Percentiles rank a stretch among this genome's conserved stretches.
Evolutionary conservation across 1,140 invertebrate species (phyloP).

Genomic region (Eupeodes corollae): DNA sequence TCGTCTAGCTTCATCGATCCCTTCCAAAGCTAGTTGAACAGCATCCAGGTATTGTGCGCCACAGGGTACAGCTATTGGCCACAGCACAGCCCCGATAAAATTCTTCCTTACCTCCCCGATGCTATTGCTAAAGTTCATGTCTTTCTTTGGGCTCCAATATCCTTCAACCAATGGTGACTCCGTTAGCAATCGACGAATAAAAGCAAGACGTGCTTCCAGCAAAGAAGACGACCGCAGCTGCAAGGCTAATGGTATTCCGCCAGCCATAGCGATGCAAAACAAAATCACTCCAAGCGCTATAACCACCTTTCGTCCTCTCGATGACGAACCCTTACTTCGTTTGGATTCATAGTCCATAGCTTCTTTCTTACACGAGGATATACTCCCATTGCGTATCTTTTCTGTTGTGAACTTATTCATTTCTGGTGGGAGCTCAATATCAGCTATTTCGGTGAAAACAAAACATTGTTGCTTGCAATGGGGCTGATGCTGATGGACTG

Average conservation of each 20-base stretch:
- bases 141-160: constrained; percentile 33
- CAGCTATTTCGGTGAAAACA: constrained; percentile 35
- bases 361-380: constrained; percentile 16
- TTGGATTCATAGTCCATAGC: not conserved
- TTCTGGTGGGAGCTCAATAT: constrained; percentile 33
- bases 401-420: constrained; percentile 33
- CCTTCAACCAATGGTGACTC: constrained; percentile 47
- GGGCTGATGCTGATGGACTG: constrained; percentile 31
- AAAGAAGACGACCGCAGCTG: constrained; percentile 46
- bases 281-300: constrained; percentile 23
- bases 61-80: constrained; percentile 53
- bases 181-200: constrained; percentile 44
- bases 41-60: constrained; percentile 50
- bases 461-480: constrained; percentile 37
- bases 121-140: constrained; percentile 20
- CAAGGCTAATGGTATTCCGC: constrained; percentile 43
- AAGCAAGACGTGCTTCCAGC: constrained; percentile 44
- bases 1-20: constrained; percentile 46
- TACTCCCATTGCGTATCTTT: constrained; percentile 28
- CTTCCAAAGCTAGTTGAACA: constrained; percentile 51
- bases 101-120: constrained; percentile 23
- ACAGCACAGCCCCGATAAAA: constrained; percentile 44
- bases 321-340: constrained; percentile 14
- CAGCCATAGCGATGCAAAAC: constrained; percentile 31
- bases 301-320: constrained; percentile 24